phyloP scores from a whole-genome alignment of 2,888 invertebrate genomes.

The Bedellia somnulentella region DNA sequence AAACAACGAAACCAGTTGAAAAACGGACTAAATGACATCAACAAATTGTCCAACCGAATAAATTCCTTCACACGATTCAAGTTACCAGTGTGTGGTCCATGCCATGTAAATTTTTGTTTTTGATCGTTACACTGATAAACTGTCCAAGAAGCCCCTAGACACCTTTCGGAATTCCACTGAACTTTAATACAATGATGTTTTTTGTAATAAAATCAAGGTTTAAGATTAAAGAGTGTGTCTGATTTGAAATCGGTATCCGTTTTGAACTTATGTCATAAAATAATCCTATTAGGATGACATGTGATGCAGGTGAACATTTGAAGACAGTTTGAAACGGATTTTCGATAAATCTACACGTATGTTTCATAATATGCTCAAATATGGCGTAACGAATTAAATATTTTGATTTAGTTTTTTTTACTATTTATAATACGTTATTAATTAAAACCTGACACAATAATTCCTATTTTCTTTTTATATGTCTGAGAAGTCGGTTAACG shows the following conservation, averaged over 20 bases:
- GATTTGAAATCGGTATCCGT: conserved; percentile 17
- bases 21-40: too few relatives aligned
- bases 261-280: conserved; percentile 19
- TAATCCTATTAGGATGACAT: conserved; percentile 41
- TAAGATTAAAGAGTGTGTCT: conserved; percentile 5
- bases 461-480: too few relatives aligned
- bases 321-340: too few relatives aligned
- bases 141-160: conserved; percentile 15
- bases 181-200: conserved; percentile 14
- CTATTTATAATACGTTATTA: too few relatives aligned
- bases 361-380: too few relatives aligned
- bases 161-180: conserved; percentile 17
- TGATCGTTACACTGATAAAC: conserved; percentile 21
- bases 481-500: too few relatives aligned
- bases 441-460: too few relatives aligned
- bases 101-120: conserved; percentile 18
- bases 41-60: too few relatives aligned
- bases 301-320: conserved; percentile 18
- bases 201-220: conserved; percentile 2
- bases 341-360: too few relatives aligned
- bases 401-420: too few relatives aligned
- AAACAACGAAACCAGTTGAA: too few relatives aligned
- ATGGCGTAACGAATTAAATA: too few relatives aligned
- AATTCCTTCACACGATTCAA: conserved; percentile 1
- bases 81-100: conserved; percentile 22